Evolutionary conservation across 1,140 invertebrate genomes (phyloP).

Genomic region (Scaptodrosophila lebanonensis): DNA sequence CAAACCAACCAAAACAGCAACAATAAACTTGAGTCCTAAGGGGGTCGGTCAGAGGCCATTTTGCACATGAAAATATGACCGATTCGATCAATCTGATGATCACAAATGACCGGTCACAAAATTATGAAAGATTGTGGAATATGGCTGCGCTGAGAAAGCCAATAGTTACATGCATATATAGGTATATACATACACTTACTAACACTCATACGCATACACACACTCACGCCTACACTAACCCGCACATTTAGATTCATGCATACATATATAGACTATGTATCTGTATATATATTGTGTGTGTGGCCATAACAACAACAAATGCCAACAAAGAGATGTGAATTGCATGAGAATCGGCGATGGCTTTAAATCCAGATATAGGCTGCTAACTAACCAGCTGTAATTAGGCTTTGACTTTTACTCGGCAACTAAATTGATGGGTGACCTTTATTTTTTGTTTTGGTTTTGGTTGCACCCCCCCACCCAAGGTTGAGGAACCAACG

Average conservation of each 20-base stretch:
- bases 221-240: no score
- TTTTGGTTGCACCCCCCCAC: constrained; percentile 1
- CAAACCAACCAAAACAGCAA: background rate
- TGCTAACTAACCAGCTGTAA: constrained; percentile 21
- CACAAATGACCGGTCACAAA: constrained; percentile 20
- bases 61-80: no score
- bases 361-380: constrained; percentile 28
- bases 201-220: background rate
- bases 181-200: background rate
- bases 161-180: constrained; percentile 35
- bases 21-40: background rate
- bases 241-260: constrained; percentile 3
- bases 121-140: constrained; percentile 42
- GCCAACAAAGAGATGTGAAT: no score
- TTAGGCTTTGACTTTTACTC: constrained; percentile 1
- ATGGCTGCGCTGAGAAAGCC: constrained; percentile 59
- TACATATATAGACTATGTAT: constrained; percentile 25
- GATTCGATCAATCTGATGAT: no score
- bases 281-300: constrained; percentile 4
- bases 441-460: no score
- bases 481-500: constrained; percentile 13
- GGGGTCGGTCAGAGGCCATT: no score
- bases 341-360: no score
- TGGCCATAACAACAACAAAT: background rate
- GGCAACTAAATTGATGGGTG: constrained; percentile 8